Evolutionary conservation across 2,113 vertebrate species (phyloP).

Genomic region (Labrus mixtus): DNA sequence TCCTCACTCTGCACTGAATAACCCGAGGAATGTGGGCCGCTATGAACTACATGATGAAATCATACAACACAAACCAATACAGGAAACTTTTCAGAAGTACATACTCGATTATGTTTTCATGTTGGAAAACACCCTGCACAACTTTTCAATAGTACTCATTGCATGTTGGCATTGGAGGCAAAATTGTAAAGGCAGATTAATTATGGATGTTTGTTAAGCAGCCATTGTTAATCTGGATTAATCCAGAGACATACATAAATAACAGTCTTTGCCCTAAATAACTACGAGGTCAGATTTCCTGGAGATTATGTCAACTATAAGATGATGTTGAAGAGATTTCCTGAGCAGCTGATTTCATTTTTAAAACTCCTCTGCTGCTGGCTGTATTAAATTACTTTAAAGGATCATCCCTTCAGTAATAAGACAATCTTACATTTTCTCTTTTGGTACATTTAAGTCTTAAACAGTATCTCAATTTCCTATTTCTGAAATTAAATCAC

Average conservation of each 20-base stretch:
- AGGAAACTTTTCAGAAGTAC: not conserved
- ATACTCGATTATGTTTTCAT: not conserved
- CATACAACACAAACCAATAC: not conserved
- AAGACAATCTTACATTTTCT: not conserved
- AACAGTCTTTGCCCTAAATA: conserved; percentile 16
- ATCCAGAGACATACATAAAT: conserved; percentile 17
- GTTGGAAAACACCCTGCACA: not conserved
- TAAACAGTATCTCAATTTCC: not conserved
- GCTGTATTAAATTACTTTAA: conserved; percentile 13
- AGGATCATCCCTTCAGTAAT: not conserved
- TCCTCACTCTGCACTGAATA: conserved; percentile 31
- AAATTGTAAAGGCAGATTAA: conserved; percentile 14
- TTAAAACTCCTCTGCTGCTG: not conserved
- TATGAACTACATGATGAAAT: conserved; percentile 12
- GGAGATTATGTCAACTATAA: conserved; percentile 38
- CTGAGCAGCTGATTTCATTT: not conserved
- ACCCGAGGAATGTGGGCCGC: conserved; percentile 36
- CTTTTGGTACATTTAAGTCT: not conserved
- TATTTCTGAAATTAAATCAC: conserved; percentile 8
- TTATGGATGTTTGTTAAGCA: conserved; percentile 11
- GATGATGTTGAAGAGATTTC: conserved; percentile 3
- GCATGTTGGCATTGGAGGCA: not conserved
- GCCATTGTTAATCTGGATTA: conserved; percentile 25
- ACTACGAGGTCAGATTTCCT: conserved; percentile 35
- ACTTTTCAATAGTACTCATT: not conserved